These are phyloP conservation scores for Orthosia cruda DNA, from an alignment of 2,888 invertebrate species.

Conservation along the genomic window DNA sequence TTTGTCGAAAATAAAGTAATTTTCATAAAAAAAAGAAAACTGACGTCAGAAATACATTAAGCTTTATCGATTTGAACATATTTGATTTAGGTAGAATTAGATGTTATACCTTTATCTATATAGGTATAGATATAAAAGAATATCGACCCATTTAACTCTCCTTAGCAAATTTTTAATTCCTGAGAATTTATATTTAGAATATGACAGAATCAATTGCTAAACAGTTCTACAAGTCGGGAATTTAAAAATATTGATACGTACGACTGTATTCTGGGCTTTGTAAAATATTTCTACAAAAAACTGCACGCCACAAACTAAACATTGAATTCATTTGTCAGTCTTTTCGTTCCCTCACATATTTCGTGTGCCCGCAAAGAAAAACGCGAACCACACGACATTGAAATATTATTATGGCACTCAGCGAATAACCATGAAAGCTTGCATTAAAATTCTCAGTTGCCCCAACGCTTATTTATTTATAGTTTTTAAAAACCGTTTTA, in stretches of 20 bases:
- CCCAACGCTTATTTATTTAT: slow-evolving; percentile 11
- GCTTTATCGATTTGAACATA: too few species aligned
- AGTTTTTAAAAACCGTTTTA: slow-evolving; percentile 25
- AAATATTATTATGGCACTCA: slow-evolving; percentile 46
- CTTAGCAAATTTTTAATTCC: too few species aligned
- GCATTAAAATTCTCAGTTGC: slow-evolving; percentile 45
- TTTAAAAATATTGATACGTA: background rate
- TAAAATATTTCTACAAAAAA: background rate
- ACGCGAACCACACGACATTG: slow-evolving; percentile 30
- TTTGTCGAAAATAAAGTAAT: too few species aligned
- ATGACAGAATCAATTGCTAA: too few species aligned
- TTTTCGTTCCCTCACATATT: slow-evolving; percentile 12
- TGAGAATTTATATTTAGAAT: too few species aligned
- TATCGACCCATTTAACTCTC: too few species aligned
- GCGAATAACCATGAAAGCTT: slow-evolving; percentile 37
- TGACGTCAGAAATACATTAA: too few species aligned
- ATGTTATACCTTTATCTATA: too few species aligned
- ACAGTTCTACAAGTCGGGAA: background rate
- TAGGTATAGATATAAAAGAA: too few species aligned
- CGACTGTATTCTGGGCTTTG: background rate
- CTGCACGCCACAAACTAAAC: background rate
- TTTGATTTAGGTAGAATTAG: too few species aligned
- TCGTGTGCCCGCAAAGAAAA: slow-evolving; percentile 30
- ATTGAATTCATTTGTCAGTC: slow-evolving; percentile 29
- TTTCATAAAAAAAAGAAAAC: too few species aligned